phyloP scores from a whole-genome alignment of 2,113 vertebrate species.

The Cyrtonyx montezumae region DNA sequence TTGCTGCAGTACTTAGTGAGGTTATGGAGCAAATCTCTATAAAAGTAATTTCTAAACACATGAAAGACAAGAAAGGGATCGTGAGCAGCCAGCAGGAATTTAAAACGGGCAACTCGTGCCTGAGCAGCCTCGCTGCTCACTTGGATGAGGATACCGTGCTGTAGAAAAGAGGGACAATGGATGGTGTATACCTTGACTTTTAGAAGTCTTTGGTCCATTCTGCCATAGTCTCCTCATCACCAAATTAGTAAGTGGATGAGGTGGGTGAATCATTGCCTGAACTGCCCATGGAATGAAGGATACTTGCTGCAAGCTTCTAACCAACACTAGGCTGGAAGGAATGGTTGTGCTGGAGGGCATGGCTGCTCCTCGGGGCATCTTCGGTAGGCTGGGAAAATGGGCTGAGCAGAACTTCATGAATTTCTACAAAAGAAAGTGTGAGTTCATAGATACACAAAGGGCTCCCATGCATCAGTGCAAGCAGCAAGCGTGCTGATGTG shows the following conservation, averaged over 20 bases:
- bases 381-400: background rate
- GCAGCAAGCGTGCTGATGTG: background rate
- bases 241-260: background rate
- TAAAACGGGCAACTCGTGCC: background rate
- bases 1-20: background rate
- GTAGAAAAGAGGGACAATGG: background rate
- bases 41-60: background rate
- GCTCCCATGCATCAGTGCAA: background rate
- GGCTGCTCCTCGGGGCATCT: background rate
- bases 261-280: background rate
- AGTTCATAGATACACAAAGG: background rate
- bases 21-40: background rate
- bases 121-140: background rate
- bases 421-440: background rate
- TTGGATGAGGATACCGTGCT: background rate
- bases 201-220: background rate
- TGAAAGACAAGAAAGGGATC: background rate
- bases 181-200: background rate
- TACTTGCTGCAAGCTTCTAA: background rate
- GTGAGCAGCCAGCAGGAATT: background rate
- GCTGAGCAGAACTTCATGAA: background rate
- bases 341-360: background rate
- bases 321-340: accelerated
- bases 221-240: background rate
- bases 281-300: background rate